Evolutionary conservation across 1,140 invertebrate genomes (phyloP), one percentile per base, ranked within the genome.

Genomic region (Papilio helenus): DNA sequence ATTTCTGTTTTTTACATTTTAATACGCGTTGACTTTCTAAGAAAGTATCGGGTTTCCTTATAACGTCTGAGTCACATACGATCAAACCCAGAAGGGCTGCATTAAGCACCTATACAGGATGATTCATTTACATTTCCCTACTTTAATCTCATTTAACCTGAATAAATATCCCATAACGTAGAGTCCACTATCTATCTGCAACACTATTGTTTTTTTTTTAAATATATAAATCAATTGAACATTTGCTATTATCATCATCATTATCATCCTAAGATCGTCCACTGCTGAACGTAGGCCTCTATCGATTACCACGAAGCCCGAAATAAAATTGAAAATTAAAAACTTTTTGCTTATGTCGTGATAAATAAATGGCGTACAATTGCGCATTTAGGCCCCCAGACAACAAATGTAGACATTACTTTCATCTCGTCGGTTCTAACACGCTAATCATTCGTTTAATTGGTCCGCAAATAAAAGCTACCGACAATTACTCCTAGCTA

Each of bases 371-470:
- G 34, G 34, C 34, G 7, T 39, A 39, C 34, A 39, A 39, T 39
- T 39, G 34, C 34, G 3, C 34, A 39, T 39, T 39, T 39, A 39
- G 34, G 34, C 34, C 8, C 8, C 34, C 34, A 39, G 34, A 39
- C 34, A 72, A n/a, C 51, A 72, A 46, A 34, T 79, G 65, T 61
- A 83, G 72, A 61, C 51, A 72, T 80, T 80, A 79, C 80, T 79
- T 79, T 29, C 74, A 74, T 76, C 76, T 71, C 79, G 79, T 79
- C 29, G 79, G 73, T 72, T 83, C 73, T 76, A 83, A 80, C 76
- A 73, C 80, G 80, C 82, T 84, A 86, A 86, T 85, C 51, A 46
- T 80, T 79, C 80, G 79, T 79, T 81, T 87, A 87, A 87, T 87
- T 87, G 84, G 82, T 80, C 55, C 76, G 68, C 80, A 83, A 86